phyloP scores from a whole-genome alignment of 2,113 vertebrate species.

The Camelus bactrianus region DNA sequence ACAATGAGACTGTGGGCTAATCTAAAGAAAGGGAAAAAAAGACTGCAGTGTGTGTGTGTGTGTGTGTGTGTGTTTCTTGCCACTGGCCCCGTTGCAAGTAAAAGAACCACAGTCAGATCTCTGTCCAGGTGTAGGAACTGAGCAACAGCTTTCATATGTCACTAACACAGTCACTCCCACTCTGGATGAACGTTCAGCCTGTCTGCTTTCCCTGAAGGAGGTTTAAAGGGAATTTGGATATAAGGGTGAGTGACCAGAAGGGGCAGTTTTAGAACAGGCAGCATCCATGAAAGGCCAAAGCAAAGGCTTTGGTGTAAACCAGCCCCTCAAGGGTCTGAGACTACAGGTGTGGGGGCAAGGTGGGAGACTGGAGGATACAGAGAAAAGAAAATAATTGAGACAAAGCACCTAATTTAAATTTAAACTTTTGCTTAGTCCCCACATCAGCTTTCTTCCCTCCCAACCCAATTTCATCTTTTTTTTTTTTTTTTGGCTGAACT shows the following conservation, averaged over 20 bases:
- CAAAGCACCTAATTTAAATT: not conserved
- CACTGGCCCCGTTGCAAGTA: not conserved
- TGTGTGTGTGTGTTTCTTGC: not conserved
- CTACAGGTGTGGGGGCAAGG: too few species aligned
- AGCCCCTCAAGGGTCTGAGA: not conserved
- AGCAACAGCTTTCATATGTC: not conserved
- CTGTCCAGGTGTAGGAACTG: not conserved
- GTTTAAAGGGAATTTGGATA: not conserved
- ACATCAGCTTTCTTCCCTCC: not conserved
- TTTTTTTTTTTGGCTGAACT: constrained; percentile 44
- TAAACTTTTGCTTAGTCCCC: not conserved
- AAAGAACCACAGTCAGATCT: not conserved
- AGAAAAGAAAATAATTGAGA: not conserved
- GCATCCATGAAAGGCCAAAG: not conserved
- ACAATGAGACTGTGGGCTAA: not conserved
- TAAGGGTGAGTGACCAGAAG: not conserved
- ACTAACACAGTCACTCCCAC: not conserved
- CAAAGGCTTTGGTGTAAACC: not conserved
- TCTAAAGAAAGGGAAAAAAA: not conserved
- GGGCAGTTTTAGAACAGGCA: not conserved
- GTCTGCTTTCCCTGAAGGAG: not conserved
- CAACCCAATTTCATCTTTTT: not conserved
- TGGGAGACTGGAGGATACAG: not conserved
- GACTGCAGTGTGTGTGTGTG: not conserved
- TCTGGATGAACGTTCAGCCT: not conserved